phyloP scores from a whole-genome alignment of 2,113 vertebrate genomes.

The Pimephales promelas region DNA sequence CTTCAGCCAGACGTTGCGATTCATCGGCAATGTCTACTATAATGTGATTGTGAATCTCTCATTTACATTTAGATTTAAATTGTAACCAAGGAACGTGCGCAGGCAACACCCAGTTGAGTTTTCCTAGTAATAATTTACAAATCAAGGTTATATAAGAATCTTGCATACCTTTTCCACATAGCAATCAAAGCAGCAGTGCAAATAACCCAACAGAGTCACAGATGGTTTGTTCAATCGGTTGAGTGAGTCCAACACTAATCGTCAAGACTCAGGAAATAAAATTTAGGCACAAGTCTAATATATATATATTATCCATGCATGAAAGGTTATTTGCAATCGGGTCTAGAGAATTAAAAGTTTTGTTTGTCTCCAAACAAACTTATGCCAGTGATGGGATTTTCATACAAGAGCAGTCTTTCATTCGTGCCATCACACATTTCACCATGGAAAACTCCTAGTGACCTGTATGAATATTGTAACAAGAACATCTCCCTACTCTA shows the following conservation, averaged over 20 bases:
- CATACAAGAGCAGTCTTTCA: neutral
- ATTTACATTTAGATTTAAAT: slow-evolving; percentile 28
- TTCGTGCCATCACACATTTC: slow-evolving; percentile 3
- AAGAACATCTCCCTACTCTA: slow-evolving; percentile 24
- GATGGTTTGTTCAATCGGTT: slow-evolving; percentile 4
- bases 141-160: slow-evolving; percentile 3
- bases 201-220: neutral
- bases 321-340: neutral
- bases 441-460: neutral
- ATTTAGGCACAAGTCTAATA: neutral
- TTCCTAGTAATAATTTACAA: slow-evolving; percentile 9
- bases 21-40: neutral
- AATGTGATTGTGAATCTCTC: neutral
- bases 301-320: neutral
- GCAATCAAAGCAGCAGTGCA: slow-evolving; percentile 29
- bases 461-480: slow-evolving; percentile 30
- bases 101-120: slow-evolving; percentile 8
- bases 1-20: neutral
- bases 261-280: neutral
- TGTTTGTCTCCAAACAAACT: neutral
- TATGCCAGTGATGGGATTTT: neutral
- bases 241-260: slow-evolving; percentile 9
- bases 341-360: neutral
- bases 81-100: slow-evolving; percentile 3
- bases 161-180: neutral